Conservation (phyloP, 2,888 invertebrate species). For the Coleophora deauratella region DNA sequence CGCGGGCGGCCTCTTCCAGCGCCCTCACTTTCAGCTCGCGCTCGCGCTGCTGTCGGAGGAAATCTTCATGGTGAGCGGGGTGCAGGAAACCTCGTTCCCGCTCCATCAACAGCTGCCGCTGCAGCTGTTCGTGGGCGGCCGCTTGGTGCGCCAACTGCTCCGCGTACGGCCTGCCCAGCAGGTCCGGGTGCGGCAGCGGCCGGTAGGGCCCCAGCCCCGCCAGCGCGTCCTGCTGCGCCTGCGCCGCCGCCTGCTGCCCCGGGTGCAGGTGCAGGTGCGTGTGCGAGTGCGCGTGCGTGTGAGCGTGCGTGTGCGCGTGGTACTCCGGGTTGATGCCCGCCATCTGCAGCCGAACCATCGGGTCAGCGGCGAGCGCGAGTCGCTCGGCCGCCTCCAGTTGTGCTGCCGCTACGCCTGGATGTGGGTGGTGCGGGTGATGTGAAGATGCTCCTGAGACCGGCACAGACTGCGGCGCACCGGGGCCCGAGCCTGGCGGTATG, state of each 20-base stretch:
- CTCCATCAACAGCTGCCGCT: constrained; percentile 88
- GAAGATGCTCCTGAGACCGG: constrained; percentile 70
- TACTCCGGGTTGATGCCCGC: constrained; percentile 91
- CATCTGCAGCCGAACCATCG: constrained; percentile 95
- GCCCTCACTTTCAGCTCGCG: constrained; percentile 90
- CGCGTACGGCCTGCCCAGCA: constrained; percentile 86
- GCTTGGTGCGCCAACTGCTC: constrained; percentile 86
- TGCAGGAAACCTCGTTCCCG: constrained; percentile 81
- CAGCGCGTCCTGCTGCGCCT: constrained; percentile 79
- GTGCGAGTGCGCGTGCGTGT: constrained; percentile 93
- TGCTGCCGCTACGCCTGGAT: constrained; percentile 69
- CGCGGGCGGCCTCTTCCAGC: constrained; percentile 88
- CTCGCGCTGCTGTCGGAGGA: constrained; percentile 85
- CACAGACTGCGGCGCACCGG: constrained; percentile 62
- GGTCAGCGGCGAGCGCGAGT: constrained; percentile 89
- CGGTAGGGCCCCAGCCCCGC: constrained; percentile 73
- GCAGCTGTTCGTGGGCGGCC: constrained; percentile 89
- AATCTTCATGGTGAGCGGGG: constrained; percentile 70
- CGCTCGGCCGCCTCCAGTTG: constrained; percentile 85
- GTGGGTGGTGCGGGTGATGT: constrained; percentile 74
- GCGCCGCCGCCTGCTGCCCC: constrained; percentile 78
- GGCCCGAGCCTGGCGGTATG: constrained; percentile 76
- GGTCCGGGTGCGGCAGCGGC: constrained; percentile 83
- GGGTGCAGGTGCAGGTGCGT: constrained; percentile 87
- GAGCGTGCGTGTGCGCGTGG: constrained; percentile 94